These are phyloP conservation scores for Lerista edwardsae DNA, from an alignment of 2,797 vertebrate species.

Conservation along the genomic window DNA sequence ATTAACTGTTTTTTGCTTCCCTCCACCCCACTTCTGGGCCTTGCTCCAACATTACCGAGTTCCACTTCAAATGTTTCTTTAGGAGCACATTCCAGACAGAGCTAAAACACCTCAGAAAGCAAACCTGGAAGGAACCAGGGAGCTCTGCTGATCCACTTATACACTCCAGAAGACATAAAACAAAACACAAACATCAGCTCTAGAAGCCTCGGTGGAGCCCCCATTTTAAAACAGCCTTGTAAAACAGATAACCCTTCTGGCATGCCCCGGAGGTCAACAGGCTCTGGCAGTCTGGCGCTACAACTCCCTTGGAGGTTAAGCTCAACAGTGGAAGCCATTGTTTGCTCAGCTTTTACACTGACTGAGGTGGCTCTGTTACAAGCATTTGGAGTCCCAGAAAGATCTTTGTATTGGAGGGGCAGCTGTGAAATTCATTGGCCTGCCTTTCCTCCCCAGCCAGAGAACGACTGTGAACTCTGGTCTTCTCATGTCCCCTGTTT, in stretches of 20 bases:
- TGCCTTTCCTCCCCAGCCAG: background rate
- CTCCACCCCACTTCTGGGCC: background rate
- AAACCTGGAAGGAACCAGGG: background rate
- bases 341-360: constrained; percentile 9
- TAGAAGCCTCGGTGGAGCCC: background rate
- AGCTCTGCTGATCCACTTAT: background rate
- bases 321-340: constrained; percentile 25
- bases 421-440: constrained; percentile 21
- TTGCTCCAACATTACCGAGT: background rate
- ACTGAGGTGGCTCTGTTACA: constrained; percentile 29
- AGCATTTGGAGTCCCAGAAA: constrained; percentile 31
- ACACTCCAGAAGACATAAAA: background rate
- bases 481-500: background rate
- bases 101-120: background rate
- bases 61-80: background rate
- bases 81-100: background rate
- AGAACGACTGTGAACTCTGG: constrained; percentile 26
- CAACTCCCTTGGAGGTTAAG: constrained; percentile 14
- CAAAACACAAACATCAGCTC: background rate
- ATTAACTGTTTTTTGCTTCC: background rate
- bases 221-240: background rate
- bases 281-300: constrained; percentile 1
- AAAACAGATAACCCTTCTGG: constrained; percentile 18
- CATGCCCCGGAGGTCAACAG: constrained; percentile 6
- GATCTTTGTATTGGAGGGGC: constrained; percentile 8